Evolutionary conservation across 2,113 vertebrate genomes (phyloP).

Genomic region (Larimichthys crocea): DNA sequence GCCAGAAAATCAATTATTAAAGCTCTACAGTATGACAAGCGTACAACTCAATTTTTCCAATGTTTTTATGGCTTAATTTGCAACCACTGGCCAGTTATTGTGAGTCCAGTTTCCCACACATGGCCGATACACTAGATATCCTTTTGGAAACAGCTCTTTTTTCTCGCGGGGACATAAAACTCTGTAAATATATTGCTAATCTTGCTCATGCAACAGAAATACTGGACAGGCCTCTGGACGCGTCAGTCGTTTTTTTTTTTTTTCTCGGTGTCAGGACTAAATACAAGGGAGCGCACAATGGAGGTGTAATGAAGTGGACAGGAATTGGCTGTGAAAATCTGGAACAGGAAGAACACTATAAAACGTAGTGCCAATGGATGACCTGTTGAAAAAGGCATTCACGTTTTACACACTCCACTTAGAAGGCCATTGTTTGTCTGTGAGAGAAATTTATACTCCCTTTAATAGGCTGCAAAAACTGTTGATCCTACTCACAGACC

Average conservation of each 20-base stretch:
- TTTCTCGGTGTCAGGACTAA: slow-evolving; percentile 7
- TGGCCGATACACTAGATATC: slow-evolving; percentile 2
- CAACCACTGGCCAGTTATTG: background rate
- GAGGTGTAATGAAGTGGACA: slow-evolving; percentile 56
- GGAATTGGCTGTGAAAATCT: slow-evolving; percentile 68
- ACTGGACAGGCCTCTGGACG: slow-evolving; percentile 6
- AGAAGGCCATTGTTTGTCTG: slow-evolving; percentile 63
- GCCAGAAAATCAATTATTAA: background rate
- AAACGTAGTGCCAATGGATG: slow-evolving; percentile 70
- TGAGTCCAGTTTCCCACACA: slow-evolving; percentile 3
- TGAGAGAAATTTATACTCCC: slow-evolving; percentile 55
- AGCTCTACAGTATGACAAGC: background rate
- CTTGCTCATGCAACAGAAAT: slow-evolving; percentile 14
- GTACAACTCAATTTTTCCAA: background rate
- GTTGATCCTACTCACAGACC: slow-evolving; percentile 27
- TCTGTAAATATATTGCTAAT: slow-evolving; percentile 6
- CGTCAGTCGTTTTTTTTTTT: background rate
- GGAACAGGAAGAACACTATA: slow-evolving; percentile 69
- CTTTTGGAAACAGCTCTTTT: slow-evolving; percentile 1
- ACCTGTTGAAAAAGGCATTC: slow-evolving; percentile 76
- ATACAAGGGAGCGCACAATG: slow-evolving; percentile 26
- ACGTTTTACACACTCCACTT: slow-evolving; percentile 68
- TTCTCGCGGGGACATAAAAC: background rate
- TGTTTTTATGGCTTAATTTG: slow-evolving; percentile 13
- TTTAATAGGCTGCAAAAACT: slow-evolving; percentile 48